Evolutionary conservation across 2,797 vertebrate species (phyloP).

Genomic region (Epinephelus awoara): DNA sequence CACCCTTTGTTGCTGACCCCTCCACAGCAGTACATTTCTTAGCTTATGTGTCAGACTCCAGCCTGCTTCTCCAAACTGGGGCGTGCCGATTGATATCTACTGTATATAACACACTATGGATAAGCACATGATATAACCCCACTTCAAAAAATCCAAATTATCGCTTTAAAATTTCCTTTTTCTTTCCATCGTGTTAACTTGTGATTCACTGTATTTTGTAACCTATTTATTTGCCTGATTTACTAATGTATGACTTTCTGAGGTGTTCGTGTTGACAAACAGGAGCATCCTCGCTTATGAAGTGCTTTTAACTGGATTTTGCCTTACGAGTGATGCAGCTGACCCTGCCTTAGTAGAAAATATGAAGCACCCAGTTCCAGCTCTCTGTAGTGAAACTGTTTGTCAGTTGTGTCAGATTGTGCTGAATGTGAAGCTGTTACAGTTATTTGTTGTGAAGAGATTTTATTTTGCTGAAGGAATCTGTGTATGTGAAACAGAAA

Average conservation of each 20-base stretch:
- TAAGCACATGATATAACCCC: too few species aligned
- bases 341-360: slow-evolving; percentile 36
- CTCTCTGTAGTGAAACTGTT: neutral
- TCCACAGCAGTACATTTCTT: too few species aligned
- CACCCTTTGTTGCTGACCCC: too few species aligned
- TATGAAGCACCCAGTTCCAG: neutral
- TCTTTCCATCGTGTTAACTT: neutral
- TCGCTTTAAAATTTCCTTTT: neutral
- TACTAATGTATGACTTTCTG: slow-evolving; percentile 6
- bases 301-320: slow-evolving; percentile 30
- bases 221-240: slow-evolving; percentile 56
- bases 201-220: slow-evolving; percentile 55
- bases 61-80: too few species aligned
- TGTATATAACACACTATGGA: too few species aligned
- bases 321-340: slow-evolving; percentile 34
- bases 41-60: too few species aligned
- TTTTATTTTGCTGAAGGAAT: slow-evolving; percentile 13
- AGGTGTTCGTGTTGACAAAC: slow-evolving; percentile 6
- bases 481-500: neutral
- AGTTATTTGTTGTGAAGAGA: slow-evolving; percentile 1
- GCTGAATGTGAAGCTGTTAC: slow-evolving; percentile 14
- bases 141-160: too few species aligned
- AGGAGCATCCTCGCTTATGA: neutral
- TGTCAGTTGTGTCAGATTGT: slow-evolving; percentile 6
- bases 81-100: too few species aligned